Evolutionary conservation across 2,113 vertebrate genomes (phyloP).

Genomic region (Cisticola juncidis): DNA sequence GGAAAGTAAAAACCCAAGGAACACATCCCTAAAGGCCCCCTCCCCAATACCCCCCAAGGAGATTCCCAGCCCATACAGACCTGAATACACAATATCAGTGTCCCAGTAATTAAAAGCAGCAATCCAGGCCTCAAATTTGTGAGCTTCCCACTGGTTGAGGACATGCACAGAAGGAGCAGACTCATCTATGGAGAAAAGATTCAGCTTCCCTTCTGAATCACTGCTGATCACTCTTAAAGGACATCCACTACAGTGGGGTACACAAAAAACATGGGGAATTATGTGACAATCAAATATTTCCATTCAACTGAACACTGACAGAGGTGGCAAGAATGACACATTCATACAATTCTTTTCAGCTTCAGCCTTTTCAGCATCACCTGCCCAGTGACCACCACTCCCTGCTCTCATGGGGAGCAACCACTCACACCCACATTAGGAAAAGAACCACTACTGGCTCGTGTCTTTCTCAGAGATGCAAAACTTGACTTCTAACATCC

Average conservation of each 20-base stretch:
- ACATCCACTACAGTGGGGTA: slow-evolving; percentile 34
- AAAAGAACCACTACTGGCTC: neutral
- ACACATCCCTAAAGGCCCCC: neutral
- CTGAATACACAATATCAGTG: slow-evolving; percentile 86
- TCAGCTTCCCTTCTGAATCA: slow-evolving; percentile 87
- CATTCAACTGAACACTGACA: neutral
- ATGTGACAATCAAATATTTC: neutral
- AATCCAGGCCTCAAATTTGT: slow-evolving; percentile 94
- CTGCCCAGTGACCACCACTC: neutral
- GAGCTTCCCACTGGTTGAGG: slow-evolving; percentile 87
- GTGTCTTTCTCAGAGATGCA: neutral
- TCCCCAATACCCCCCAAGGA: neutral
- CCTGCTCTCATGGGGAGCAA: neutral
- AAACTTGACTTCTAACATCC: neutral
- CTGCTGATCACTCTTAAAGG: slow-evolving; percentile 87
- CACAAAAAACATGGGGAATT: neutral
- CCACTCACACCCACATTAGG: neutral
- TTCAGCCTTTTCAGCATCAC: neutral
- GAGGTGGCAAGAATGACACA: neutral
- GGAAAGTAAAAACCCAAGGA: neutral
- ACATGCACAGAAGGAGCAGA: slow-evolving; percentile 52
- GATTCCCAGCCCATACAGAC: slow-evolving; percentile 67
- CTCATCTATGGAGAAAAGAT: slow-evolving; percentile 76
- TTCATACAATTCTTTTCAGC: neutral
- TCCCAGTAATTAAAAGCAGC: slow-evolving; percentile 96